Base-by-base conservation (phyloP, 1,140 invertebrate genomes). In the Bombus balteatus region DNA sequence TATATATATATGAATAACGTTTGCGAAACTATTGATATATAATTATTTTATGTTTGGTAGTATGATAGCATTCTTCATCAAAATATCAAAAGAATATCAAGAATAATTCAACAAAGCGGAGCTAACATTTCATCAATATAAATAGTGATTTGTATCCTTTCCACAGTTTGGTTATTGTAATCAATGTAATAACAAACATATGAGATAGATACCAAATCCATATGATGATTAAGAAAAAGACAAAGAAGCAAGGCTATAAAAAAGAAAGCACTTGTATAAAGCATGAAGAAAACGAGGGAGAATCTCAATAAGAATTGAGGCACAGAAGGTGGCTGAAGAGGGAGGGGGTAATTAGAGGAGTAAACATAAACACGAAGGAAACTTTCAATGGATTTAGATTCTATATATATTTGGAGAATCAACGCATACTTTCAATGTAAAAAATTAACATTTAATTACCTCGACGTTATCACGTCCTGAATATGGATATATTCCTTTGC, bases 301-400 rank as follows among this genome's bases (percentile, higher is more conserved):
- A 87, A 47, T 81, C 5, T 68, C 15, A 57, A 37, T n/a, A 85
- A 72, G 75, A 81, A 62, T 43, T n/a, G 6, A 53, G 41, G 47
- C 62, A 68, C 13, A 74, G 88, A 89, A 88, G 65, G 87, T 86
- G 86, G 82, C 57, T 62, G 75, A 72, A 70, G 81, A 80, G 81
- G 79, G 88, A 81, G 89, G 87, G 90, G 92, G 90, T 91, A 92
- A 92, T 91, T 91, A 92, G 90, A 90, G 91, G 91, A 92, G 93
- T 92, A 94, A 94, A 94, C 93, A 94, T 94, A 94, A 94, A 94
- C 93, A 94, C 90, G 88, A 90, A 90, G 83, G 88, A 87, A 91
- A 81, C 59, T 75, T 73, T 81, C 22, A 22, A 22, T 57, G n/a
- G 82, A 86, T 87, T 78, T 34, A 62, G 70, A 85, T 53, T 47